Evolutionary conservation across 2,888 invertebrate species (phyloP).

Genomic region (Lypha dubia): DNA sequence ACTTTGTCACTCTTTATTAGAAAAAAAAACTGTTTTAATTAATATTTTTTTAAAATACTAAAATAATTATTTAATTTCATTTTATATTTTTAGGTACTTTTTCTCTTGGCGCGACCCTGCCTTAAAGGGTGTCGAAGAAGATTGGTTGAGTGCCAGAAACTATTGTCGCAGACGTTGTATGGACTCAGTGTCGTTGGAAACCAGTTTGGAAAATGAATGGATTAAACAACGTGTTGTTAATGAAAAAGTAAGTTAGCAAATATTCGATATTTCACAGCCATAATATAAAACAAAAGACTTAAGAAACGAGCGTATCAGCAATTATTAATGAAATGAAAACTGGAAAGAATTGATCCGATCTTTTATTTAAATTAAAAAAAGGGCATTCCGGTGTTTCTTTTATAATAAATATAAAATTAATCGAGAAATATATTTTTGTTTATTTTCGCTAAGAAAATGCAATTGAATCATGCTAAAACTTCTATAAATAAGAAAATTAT

Average conservation of each 20-base stretch:
- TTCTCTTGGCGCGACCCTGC: constrained; percentile 93
- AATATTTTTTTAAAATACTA: constrained; percentile 1
- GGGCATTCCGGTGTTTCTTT: too few relatives aligned
- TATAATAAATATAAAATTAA: too few relatives aligned
- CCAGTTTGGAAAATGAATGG: constrained; percentile 94
- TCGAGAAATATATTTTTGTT: too few relatives aligned
- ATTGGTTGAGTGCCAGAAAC: constrained; percentile 93
- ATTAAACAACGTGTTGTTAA: constrained; percentile 90
- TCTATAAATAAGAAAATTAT: too few relatives aligned
- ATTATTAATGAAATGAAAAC: not conserved
- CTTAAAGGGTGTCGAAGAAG: constrained; percentile 89
- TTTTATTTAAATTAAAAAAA: not conserved
- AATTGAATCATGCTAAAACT: too few relatives aligned
- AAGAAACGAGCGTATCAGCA: not conserved
- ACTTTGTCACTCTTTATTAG: not conserved
- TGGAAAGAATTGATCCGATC: too few relatives aligned
- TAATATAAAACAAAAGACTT: not conserved
- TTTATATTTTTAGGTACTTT: constrained; percentile 88
- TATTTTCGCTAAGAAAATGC: too few relatives aligned
- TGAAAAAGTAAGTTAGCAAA: constrained; percentile 86
- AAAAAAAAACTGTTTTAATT: not conserved
- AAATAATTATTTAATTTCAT: not conserved
- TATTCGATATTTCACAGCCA: not conserved
- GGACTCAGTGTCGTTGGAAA: constrained; percentile 94
- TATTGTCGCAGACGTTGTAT: constrained; percentile 94